A percentile compares a stretch with the other conserved stretches of the same genome.
These are phyloP conservation scores for Pantherophis alleghaniensis DNA, from an alignment of 2,797 vertebrate genomes.

Conservation along the genomic window DNA sequence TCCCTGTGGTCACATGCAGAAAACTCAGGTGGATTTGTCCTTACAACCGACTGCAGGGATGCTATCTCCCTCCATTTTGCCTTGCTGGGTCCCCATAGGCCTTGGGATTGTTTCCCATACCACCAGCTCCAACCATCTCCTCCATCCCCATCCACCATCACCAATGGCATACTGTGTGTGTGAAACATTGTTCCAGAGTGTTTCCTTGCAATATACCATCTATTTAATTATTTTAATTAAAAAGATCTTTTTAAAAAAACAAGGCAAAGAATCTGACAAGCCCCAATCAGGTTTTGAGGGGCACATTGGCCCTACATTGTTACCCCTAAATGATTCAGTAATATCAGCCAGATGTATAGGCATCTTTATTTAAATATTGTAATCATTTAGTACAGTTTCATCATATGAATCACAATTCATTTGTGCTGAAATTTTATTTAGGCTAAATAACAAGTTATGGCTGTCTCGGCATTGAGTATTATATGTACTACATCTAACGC, in stretches of 20 bases:
- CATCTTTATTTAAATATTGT: neutral
- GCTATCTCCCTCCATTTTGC: neutral
- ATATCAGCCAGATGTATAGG: neutral
- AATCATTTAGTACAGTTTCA: neutral
- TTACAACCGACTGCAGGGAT: neutral
- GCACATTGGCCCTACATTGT: neutral
- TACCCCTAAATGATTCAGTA: neutral
- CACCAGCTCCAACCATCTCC: neutral
- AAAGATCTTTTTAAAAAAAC: neutral
- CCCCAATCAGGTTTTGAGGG: neutral
- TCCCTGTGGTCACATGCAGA: neutral
- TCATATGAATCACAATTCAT: neutral
- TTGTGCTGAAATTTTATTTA: neutral
- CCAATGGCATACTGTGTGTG: neutral
- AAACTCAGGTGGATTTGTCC: neutral
- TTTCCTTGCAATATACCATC: neutral
- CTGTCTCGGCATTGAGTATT: neutral
- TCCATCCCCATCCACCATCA: neutral
- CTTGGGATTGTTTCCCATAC: neutral
- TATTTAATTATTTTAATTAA: neutral
- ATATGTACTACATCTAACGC: slow-evolving; percentile 13
- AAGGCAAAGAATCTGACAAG: neutral
- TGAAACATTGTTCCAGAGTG: neutral
- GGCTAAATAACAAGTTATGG: neutral
- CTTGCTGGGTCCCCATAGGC: neutral